Evolutionary conservation across 2,888 invertebrate species (phyloP).

Genomic region (Bombylius discolor): DNA sequence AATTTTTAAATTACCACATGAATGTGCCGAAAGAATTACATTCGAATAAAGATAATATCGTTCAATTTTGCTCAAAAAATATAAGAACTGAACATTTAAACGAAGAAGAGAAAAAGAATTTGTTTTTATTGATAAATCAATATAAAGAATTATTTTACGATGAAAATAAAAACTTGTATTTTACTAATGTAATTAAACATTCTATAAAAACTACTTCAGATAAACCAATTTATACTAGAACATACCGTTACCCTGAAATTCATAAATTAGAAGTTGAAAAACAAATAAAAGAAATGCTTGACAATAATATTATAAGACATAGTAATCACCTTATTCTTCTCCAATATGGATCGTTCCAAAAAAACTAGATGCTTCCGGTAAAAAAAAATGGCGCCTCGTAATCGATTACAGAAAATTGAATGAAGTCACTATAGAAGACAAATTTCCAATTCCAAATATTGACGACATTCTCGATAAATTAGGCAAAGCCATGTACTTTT

Average conservation of each 20-base stretch:
- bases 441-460: no score
- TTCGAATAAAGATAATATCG: not conserved
- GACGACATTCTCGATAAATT: no score
- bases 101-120: constrained; percentile 1
- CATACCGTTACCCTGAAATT: constrained; percentile 2
- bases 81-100: constrained; percentile 4
- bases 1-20: not conserved
- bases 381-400: constrained; percentile 14
- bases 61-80: not conserved
- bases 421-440: no score
- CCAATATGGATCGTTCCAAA: constrained; percentile 20
- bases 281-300: constrained; percentile 15
- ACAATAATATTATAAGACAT: constrained; percentile 14
- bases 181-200: no score
- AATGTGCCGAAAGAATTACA: not conserved
- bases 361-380: constrained; percentile 13
- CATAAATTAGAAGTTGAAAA: constrained; percentile 4
- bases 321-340: constrained; percentile 14
- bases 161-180: not conserved
- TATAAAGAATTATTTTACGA: not conserved
- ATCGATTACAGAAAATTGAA: not conserved
- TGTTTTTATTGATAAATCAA: not conserved
- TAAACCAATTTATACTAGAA: constrained; percentile 1
- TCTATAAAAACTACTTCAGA: no score
- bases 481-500: no score